These are phyloP conservation scores for Procambarus virginalis DNA, from an alignment of 1,140 invertebrate genomes.

Conservation along the genomic window DNA sequence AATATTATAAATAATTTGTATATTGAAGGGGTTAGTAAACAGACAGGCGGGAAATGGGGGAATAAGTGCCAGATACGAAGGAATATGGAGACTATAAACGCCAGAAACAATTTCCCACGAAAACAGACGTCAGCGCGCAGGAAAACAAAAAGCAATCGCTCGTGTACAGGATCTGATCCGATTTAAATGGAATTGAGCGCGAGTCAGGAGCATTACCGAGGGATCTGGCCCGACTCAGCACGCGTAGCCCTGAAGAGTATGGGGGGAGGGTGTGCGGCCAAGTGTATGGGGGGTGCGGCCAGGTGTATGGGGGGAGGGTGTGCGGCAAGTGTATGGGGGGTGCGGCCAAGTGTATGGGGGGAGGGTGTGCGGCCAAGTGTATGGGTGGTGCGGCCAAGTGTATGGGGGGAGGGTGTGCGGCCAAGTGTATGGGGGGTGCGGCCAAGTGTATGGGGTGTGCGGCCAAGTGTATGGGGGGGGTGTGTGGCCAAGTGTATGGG, in stretches of 20 bases:
- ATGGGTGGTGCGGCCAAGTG: too few relatives aligned
- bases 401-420: too few relatives aligned
- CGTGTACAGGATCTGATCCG: conserved; percentile 59
- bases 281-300: too few relatives aligned
- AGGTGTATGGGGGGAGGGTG: background rate
- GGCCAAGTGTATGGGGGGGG: too few relatives aligned
- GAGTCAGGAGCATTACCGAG: conserved; percentile 56
- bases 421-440: too few relatives aligned
- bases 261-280: background rate
- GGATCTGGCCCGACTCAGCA: conserved; percentile 46
- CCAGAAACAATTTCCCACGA: conserved; percentile 32
- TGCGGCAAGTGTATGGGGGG: background rate
- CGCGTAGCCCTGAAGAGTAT: background rate
- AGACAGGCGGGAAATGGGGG: too few relatives aligned
- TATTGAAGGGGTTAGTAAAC: too few relatives aligned
- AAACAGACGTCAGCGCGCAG: conserved; percentile 51
- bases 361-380: too few relatives aligned
- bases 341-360: background rate
- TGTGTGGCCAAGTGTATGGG: too few relatives aligned
- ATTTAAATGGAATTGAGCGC: conserved; percentile 66
- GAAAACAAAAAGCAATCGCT: conserved; percentile 61
- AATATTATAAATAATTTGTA: too few relatives aligned
- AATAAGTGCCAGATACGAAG: too few relatives aligned
- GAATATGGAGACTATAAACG: background rate
- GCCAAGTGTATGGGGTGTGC: too few relatives aligned